Conservation (phyloP, 2,888 invertebrate species). For the Erebia ligea region DNA sequence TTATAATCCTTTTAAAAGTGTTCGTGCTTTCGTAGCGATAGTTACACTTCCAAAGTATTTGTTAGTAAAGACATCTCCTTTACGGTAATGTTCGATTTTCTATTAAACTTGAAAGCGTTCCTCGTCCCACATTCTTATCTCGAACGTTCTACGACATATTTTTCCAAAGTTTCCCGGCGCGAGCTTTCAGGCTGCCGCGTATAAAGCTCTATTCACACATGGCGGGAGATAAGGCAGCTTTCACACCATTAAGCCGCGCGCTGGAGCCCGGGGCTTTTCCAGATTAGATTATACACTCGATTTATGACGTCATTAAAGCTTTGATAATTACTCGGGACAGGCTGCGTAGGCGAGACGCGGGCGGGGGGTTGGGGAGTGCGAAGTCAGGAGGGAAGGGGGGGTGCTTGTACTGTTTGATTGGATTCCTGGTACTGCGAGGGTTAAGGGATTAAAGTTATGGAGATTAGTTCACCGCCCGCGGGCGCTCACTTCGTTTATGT, state of each 20-base stretch:
- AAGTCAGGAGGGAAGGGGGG: slow-evolving; percentile 54
- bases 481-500: slow-evolving; percentile 77
- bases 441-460: slow-evolving; percentile 84
- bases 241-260: slow-evolving; percentile 83
- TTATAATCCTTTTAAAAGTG: slow-evolving; percentile 45
- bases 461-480: slow-evolving; percentile 83
- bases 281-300: slow-evolving; percentile 85
- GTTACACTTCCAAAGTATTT: slow-evolving; percentile 75
- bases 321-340: slow-evolving; percentile 85
- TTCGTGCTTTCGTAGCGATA: slow-evolving; percentile 49
- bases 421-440: slow-evolving; percentile 82
- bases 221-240: slow-evolving; percentile 83
- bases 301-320: slow-evolving; percentile 84
- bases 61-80: slow-evolving; percentile 81
- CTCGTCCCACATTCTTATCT: slow-evolving; percentile 83
- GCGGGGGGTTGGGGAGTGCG: slow-evolving; percentile 51
- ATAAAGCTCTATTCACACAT: slow-evolving; percentile 84
- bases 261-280: slow-evolving; percentile 83
- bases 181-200: slow-evolving; percentile 81
- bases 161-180: slow-evolving; percentile 83
- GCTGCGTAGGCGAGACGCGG: slow-evolving; percentile 79
- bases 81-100: slow-evolving; percentile 84
- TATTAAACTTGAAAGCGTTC: slow-evolving; percentile 83
- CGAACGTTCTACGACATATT: slow-evolving; percentile 82
- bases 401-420: slow-evolving; percentile 82